Conservation (phyloP, 2,797 vertebrate species). For the Gymnopithys bicolor region DNA sequence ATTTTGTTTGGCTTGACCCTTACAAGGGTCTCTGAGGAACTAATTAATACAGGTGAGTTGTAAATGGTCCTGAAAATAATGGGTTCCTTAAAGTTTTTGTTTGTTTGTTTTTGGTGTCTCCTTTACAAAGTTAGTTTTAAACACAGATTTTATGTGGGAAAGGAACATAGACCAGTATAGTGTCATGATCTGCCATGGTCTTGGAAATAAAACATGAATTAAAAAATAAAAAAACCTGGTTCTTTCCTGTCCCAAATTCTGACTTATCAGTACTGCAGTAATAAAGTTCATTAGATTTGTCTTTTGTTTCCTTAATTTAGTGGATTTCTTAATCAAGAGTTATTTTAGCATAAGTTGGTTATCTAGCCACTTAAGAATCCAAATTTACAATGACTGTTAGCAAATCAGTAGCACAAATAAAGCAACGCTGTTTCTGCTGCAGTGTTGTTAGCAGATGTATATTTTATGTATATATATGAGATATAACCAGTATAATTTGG, state of each 20-base stretch:
- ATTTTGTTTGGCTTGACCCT: neutral
- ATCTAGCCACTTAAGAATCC: neutral
- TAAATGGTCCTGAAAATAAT: neutral
- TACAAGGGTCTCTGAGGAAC: neutral
- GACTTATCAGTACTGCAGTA: neutral
- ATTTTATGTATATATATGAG: neutral
- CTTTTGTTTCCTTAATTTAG: neutral
- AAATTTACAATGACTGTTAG: neutral
- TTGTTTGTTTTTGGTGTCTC: neutral
- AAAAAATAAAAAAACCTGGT: neutral
- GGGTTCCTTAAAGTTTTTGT: neutral
- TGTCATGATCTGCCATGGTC: neutral
- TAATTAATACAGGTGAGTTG: neutral
- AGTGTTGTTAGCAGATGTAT: neutral
- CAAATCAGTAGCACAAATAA: neutral
- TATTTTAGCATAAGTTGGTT: neutral
- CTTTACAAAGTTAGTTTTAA: neutral
- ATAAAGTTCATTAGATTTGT: neutral
- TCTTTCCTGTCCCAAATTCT: neutral
- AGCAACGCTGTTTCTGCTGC: neutral
- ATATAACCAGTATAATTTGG: neutral
- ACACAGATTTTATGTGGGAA: neutral
- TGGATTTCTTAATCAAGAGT: neutral
- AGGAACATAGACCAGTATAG: neutral
- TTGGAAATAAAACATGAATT: neutral